Conservation (phyloP, 1,140 invertebrate species). For the Micrasema minimum region DNA sequence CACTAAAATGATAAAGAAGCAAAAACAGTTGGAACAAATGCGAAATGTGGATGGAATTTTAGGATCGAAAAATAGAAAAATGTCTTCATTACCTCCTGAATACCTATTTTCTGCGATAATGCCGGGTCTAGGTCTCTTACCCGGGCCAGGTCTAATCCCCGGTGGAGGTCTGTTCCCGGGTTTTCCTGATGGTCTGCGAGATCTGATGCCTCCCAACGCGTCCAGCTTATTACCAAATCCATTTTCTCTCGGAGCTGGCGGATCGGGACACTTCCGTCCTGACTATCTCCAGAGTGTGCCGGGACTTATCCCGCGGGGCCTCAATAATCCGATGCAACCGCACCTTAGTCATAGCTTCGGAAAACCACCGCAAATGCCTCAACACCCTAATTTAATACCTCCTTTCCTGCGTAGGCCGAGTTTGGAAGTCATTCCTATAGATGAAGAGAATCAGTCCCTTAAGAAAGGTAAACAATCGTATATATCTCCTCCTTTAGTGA, state of each 20-base stretch:
- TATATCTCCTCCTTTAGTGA: constrained; percentile 49
- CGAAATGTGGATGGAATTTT: constrained; percentile 67
- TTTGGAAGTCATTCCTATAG: constrained; percentile 66
- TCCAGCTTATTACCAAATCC: constrained; percentile 62
- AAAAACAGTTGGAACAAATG: constrained; percentile 58
- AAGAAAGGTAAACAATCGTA: constrained; percentile 60
- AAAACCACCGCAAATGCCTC: constrained; percentile 66
- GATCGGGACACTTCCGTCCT: constrained; percentile 59
- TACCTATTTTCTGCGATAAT: constrained; percentile 65
- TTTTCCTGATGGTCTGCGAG: constrained; percentile 60
- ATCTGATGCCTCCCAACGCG: constrained; percentile 59
- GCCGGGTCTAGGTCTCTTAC: constrained; percentile 65
- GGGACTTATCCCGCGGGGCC: constrained; percentile 60
- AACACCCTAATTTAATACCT: constrained; percentile 56
- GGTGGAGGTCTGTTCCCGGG: constrained; percentile 60
- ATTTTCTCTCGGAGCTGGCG: constrained; percentile 62
- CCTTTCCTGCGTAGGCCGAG: constrained; percentile 62
- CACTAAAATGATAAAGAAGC: constrained; percentile 63
- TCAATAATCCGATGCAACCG: constrained; percentile 58
- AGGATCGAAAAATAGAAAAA: constrained; percentile 66
- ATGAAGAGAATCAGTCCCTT: constrained; percentile 61
- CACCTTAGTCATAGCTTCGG: constrained; percentile 62
- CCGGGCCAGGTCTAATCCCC: constrained; percentile 66
- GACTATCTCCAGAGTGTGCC: constrained; percentile 65
- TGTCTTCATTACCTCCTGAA: constrained; percentile 7